A percentile compares a stretch with the other conserved stretches of the same genome.
phyloP scores from a whole-genome alignment of 2,797 vertebrate genomes.

The Eleutherodactylus coqui region DNA sequence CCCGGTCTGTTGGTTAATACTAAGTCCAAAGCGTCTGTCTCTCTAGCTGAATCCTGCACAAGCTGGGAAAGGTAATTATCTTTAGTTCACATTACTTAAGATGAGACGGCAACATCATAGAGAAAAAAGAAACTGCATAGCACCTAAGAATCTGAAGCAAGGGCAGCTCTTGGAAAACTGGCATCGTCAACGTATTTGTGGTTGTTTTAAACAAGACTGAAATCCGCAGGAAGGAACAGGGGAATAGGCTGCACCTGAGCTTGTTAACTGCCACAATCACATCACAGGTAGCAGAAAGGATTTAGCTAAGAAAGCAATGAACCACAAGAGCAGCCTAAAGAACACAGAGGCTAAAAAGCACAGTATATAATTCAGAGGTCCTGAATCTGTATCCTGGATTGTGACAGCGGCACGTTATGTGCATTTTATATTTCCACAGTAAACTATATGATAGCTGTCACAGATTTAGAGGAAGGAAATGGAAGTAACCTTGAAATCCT shows the following conservation, averaged over 20 bases:
- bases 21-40: no score
- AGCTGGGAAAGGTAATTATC: no score
- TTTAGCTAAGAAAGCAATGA: slow-evolving; percentile 17
- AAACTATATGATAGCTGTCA: neutral
- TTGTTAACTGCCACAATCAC: slow-evolving; percentile 3
- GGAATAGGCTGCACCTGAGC: slow-evolving; percentile 9
- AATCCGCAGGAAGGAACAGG: slow-evolving; percentile 10
- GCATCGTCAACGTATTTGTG: slow-evolving; percentile 3
- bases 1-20: no score
- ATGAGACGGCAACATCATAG: neutral
- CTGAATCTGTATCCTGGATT: slow-evolving; percentile 1
- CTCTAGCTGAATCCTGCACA: no score
- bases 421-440: neutral
- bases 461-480: neutral
- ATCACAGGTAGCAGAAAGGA: slow-evolving; percentile 21
- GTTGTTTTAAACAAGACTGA: slow-evolving; percentile 7
- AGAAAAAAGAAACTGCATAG: neutral
- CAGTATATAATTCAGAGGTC: neutral
- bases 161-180: neutral
- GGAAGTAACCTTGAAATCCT: neutral
- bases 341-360: slow-evolving; percentile 10
- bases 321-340: slow-evolving; percentile 25
- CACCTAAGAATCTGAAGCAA: neutral
- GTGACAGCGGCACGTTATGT: neutral
- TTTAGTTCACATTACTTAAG: neutral